Evolutionary conservation across 2,888 invertebrate genomes (phyloP).

Genomic region (Lasioglossum morio): DNA sequence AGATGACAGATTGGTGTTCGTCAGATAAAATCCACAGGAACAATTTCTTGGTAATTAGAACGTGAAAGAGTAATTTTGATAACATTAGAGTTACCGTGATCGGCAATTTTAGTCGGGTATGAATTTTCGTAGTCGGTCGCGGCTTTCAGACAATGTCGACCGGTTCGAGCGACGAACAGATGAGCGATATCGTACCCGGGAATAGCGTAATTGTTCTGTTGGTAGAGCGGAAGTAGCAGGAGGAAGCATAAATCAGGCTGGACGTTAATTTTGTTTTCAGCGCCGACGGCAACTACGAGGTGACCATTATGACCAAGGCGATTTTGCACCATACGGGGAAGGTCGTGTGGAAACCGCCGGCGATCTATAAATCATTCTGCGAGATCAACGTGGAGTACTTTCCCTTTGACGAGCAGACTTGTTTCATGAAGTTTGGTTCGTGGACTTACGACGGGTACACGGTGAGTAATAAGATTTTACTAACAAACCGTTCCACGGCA

Average conservation of each 20-base stretch:
- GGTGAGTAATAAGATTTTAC: slow-evolving; percentile 86
- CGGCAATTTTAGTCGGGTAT: background rate
- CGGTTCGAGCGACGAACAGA: background rate
- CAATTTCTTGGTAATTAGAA: background rate
- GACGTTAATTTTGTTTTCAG: slow-evolving; percentile 85
- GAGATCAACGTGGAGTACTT: slow-evolving; percentile 98
- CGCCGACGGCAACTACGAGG: slow-evolving; percentile 99
- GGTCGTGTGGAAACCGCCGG: slow-evolving; percentile 99
- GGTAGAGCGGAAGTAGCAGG: background rate
- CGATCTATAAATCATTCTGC: slow-evolving; percentile 99
- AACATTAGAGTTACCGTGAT: background rate
- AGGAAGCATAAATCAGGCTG: slow-evolving; percentile 43
- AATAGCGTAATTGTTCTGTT: background rate
- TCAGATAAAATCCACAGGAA: background rate
- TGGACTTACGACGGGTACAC: slow-evolving; percentile 98
- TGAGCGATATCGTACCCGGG: slow-evolving; percentile 1
- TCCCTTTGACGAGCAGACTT: slow-evolving; percentile 97
- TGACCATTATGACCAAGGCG: slow-evolving; percentile 99
- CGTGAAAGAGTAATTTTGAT: background rate
- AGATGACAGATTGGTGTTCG: no score
- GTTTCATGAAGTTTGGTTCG: slow-evolving; percentile 97
- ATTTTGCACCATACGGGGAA: slow-evolving; percentile 96
- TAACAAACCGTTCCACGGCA: background rate
- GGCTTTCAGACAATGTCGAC: background rate
- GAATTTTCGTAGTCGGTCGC: background rate